Conservation (phyloP, 2,797 vertebrate genomes). For the Poeciliopsis infans region DNA sequence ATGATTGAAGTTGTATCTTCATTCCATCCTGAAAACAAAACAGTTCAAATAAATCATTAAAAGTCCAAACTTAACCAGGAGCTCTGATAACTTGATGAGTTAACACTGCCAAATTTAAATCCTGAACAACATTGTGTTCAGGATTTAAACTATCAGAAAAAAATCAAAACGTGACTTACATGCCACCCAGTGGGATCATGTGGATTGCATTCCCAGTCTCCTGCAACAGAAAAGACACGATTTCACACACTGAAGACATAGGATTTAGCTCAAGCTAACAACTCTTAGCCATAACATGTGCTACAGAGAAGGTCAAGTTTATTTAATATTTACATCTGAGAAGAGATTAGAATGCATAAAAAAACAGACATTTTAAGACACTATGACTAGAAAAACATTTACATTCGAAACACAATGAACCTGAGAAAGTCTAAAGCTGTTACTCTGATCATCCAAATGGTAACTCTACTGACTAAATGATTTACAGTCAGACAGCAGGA, state of each 20-base stretch:
- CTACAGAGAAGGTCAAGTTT: slow-evolving; percentile 69
- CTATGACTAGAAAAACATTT: background rate
- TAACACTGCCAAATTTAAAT: background rate
- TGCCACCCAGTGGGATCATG: slow-evolving; percentile 96
- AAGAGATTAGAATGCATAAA: slow-evolving; percentile 46
- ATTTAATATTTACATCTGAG: slow-evolving; percentile 65
- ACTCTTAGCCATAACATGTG: slow-evolving; percentile 54
- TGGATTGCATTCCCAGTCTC: slow-evolving; percentile 96
- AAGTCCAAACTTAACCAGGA: background rate
- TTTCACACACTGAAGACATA: slow-evolving; percentile 22
- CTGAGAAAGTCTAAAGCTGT: background rate
- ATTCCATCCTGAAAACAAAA: background rate
- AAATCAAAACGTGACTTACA: slow-evolving; percentile 79
- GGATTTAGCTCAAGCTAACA: slow-evolving; percentile 40
- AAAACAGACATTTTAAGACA: slow-evolving; percentile 5
- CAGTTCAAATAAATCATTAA: background rate
- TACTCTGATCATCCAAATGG: background rate
- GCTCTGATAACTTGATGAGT: no score
- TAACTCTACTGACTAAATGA: background rate
- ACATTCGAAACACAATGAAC: background rate
- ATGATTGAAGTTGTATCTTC: background rate
- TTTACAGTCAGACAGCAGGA: background rate
- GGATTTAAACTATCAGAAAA: background rate
- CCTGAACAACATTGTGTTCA: background rate
- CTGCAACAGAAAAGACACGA: slow-evolving; percentile 78